Evolutionary conservation across 2,113 vertebrate species (phyloP).

Genomic region (Corapipo altera): DNA sequence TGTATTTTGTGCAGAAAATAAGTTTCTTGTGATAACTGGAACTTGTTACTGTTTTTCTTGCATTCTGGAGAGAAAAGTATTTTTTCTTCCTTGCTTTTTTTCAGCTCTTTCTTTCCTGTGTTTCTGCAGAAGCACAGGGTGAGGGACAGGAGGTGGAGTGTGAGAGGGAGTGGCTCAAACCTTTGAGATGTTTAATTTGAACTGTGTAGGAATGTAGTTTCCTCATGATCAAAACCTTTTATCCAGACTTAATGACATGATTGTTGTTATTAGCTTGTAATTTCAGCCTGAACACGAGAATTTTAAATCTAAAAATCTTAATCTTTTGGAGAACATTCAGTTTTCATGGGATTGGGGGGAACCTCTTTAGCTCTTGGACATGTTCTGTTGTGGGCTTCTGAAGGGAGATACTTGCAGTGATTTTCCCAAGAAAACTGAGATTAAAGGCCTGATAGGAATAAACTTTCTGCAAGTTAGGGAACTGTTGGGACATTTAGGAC

Average conservation of each 20-base stretch:
- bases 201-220: constrained; percentile 6
- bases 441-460: not conserved
- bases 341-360: not conserved
- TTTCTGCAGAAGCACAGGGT: not conserved
- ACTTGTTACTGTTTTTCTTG: not conserved
- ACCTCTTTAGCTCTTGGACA: not conserved
- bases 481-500: not conserved
- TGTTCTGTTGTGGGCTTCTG: not conserved
- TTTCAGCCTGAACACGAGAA: not conserved
- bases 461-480: not conserved
- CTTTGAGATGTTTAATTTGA: not conserved
- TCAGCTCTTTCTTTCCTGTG: not conserved
- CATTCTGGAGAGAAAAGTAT: not conserved
- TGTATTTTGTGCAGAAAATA: not conserved
- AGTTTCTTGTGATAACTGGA: not conserved
- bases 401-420: not conserved
- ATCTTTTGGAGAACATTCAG: not conserved
- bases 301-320: constrained; percentile 7
- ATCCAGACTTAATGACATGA: not conserved
- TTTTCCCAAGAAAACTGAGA: not conserved
- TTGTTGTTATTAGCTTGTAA: constrained; percentile 4
- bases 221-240: not conserved
- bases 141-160: not conserved
- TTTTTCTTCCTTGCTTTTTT: not conserved
- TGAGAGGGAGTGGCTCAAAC: not conserved